Evolutionary conservation across 1,140 invertebrate genomes (phyloP), one percentile per base, ranked within the genome.

Genomic region (Mycetomoellerius zeteki): DNA sequence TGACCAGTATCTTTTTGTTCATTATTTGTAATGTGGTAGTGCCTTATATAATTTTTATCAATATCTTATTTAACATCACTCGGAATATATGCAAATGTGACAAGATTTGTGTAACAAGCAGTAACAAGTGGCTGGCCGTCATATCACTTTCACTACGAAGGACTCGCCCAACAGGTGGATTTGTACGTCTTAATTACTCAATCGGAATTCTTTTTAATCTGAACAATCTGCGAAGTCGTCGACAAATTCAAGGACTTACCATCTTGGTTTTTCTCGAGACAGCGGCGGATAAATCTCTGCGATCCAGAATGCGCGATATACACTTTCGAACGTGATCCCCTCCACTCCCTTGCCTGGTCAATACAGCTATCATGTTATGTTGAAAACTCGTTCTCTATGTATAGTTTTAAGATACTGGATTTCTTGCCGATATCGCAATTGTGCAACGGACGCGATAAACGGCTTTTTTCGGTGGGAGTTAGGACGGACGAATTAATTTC

Each of bases 191-290:
- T 4, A 1, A 3, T 37, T 19, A 37, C 21, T 50, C 30, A 12
- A 43, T 21, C 7, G 1, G 71, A 47, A 75, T 62, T 24, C 4
- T 56, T 27, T 58, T 67, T 47, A 14, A 12, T 54, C 64, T 43
- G 84, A 37, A 33, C 8, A 14, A 12, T 19, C 50, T 67, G 14
- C 4, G 58, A 50, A 69, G 19, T 58, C 2, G 37, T 19, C 47
- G 2, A 16, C 4, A 60, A 56, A 3, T 54, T 6, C 21, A 19
- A 37, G 19, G 3, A 56, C 54, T 92, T 86, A 95, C 94, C 94
- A 95, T 95, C 90, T 92, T 94, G 4, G 27, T 43, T 89, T 86
- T 92, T 52, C 85, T 91, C 60, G 87, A 62, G 75, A 85, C 67
- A 88, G 86, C 77, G 85, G 89, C 87, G 75, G 86, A 89, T 88